phyloP scores from a whole-genome alignment of 53 echinoderm and acorn worm genomes.

The Crossaster papposus region DNA sequence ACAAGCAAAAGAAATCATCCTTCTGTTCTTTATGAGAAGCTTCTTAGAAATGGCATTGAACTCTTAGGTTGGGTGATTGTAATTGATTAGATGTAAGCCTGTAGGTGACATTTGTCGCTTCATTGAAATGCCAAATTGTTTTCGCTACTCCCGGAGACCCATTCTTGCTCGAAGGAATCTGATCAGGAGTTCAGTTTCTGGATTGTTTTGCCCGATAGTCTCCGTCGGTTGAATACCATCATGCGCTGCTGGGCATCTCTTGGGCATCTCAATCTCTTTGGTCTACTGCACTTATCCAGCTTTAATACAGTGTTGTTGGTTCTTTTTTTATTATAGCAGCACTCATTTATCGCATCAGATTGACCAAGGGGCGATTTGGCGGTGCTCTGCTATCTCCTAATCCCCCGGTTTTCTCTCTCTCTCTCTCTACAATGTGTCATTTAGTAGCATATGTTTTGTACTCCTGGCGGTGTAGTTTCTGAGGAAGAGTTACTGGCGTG shows the following conservation, averaged over 20 bases:
- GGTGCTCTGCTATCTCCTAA: neutral
- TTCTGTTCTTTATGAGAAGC: neutral
- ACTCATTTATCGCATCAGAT: constrained; percentile 23
- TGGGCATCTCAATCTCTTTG: neutral
- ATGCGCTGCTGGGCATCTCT: constrained; percentile 18
- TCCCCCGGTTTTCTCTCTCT: neutral
- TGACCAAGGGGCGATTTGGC: constrained; percentile 9
- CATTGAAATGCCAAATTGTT: neutral
- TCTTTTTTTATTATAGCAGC: neutral
- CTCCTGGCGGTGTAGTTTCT: constrained; percentile 29
- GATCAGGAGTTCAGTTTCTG: constrained; percentile 36
- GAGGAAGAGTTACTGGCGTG: neutral
- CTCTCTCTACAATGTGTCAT: neutral
- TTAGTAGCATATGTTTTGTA: neutral
- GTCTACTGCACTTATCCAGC: constrained; percentile 9
- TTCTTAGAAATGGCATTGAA: constrained; percentile 20
- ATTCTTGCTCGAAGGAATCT: neutral
- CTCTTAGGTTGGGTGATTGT: neutral
- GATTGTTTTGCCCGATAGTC: neutral
- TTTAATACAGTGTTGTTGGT: neutral
- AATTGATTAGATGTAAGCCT: neutral
- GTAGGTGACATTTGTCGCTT: neutral
- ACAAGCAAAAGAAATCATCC: too few relatives aligned
- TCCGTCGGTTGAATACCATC: neutral
- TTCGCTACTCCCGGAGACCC: neutral